Evolutionary conservation across 2,113 vertebrate genomes (phyloP).

Genomic region (Balaeniceps rex): DNA sequence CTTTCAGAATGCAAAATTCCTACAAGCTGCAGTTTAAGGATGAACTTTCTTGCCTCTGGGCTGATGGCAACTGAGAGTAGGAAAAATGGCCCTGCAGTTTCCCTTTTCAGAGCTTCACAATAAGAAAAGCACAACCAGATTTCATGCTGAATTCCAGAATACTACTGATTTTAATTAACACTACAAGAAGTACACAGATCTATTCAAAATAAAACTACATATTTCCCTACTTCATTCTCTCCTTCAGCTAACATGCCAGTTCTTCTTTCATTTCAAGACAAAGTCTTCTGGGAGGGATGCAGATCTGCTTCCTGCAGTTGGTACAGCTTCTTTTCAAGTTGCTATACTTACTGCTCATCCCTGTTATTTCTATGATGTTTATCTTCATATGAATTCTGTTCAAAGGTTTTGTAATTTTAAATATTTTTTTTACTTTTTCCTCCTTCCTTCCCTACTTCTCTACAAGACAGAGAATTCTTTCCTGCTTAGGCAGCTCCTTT

Average conservation of each 20-base stretch:
- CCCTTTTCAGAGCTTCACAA: background rate
- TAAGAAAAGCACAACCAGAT: background rate
- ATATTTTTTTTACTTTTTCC: background rate
- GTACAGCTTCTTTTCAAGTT: background rate
- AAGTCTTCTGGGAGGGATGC: background rate
- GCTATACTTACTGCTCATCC: background rate
- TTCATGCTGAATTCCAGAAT: background rate
- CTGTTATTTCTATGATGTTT: background rate
- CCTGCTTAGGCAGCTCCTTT: background rate
- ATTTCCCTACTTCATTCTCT: background rate
- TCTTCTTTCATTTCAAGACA: background rate
- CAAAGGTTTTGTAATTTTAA: background rate
- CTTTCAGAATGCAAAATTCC: background rate
- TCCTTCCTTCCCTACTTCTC: background rate
- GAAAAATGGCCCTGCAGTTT: background rate
- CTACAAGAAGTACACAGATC: background rate
- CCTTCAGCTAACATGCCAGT: background rate
- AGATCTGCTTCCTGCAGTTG: background rate
- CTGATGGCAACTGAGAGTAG: background rate
- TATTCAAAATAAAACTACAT: background rate
- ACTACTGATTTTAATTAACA: background rate
- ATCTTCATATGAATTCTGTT: background rate
- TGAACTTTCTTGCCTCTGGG: background rate
- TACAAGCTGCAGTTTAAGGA: background rate
- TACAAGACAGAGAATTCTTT: background rate